Evolutionary conservation across 2,888 invertebrate species (phyloP).

Genomic region (Lycophotia porphyrea): DNA sequence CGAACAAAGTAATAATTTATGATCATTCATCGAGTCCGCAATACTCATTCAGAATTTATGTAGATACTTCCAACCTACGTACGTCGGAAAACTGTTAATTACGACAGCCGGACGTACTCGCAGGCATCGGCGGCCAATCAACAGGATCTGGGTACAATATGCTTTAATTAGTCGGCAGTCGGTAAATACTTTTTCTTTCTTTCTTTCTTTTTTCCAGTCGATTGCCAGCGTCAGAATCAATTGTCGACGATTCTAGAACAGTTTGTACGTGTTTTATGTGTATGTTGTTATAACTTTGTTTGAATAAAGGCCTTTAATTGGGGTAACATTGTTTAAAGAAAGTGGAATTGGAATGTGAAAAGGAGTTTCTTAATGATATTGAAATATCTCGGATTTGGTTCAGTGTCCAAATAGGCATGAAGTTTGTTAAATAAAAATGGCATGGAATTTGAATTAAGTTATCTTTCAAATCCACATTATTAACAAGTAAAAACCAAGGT

Average conservation of each 20-base stretch:
- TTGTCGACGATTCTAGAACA: conserved; percentile 17
- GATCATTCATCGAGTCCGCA: background rate
- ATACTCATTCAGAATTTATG: background rate
- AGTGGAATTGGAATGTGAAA: background rate
- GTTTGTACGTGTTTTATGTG: background rate
- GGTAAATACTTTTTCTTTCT: too few relatives aligned
- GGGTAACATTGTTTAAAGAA: background rate
- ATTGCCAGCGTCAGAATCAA: conserved; percentile 33
- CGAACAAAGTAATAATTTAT: background rate
- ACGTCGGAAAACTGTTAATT: conserved; percentile 17
- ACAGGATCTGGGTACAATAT: conserved; percentile 39
- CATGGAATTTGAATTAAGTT: background rate
- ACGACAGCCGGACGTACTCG: background rate
- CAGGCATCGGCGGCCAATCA: conserved; percentile 30
- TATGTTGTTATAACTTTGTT: conserved; percentile 2
- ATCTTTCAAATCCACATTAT: background rate
- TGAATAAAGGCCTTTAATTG: conserved; percentile 11
- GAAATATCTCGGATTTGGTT: background rate
- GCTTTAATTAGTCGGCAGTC: conserved; percentile 42
- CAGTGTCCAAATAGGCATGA: background rate
- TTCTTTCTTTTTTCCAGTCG: too few relatives aligned
- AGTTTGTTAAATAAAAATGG: background rate
- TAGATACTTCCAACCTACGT: background rate
- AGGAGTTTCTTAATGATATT: background rate
- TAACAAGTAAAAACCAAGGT: too few relatives aligned